Evolutionary conservation across 53 echinoderm and acorn worm genomes (phyloP).

Genomic region (Glandiceps talaboti): DNA sequence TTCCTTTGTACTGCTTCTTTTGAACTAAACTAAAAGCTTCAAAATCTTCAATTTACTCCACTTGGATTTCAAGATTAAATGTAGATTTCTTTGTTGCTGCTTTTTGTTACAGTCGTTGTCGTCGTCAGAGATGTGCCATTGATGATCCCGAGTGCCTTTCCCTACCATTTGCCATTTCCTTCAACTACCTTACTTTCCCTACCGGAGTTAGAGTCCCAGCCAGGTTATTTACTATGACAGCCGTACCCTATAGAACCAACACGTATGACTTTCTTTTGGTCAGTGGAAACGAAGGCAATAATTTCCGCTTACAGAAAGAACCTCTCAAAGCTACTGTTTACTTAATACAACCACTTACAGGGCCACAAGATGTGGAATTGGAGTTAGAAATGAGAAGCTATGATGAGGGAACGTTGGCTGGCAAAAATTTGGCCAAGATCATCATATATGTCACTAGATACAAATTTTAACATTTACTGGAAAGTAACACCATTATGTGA

Average conservation of each 20-base stretch:
- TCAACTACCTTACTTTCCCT: constrained; percentile 57
- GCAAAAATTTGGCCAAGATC: constrained; percentile 57
- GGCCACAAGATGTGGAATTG: constrained; percentile 52
- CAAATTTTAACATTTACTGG: background rate
- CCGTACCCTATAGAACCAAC: constrained; percentile 40
- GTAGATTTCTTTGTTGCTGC: background rate
- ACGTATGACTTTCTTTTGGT: constrained; percentile 45
- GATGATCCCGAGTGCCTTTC: constrained; percentile 36
- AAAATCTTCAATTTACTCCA: too few species aligned
- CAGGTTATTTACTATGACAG: constrained; percentile 48
- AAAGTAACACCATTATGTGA: too few species aligned
- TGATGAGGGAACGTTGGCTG: constrained; percentile 26
- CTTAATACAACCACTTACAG: constrained; percentile 35
- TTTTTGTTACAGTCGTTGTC: constrained; percentile 27
- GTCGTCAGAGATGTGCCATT: constrained; percentile 43
- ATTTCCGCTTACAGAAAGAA: constrained; percentile 35
- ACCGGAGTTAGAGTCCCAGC: constrained; percentile 38
- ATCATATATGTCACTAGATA: constrained; percentile 43
- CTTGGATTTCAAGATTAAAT: too few species aligned
- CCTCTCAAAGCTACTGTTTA: constrained; percentile 37
- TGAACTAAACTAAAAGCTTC: too few species aligned
- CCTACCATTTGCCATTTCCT: constrained; percentile 55
- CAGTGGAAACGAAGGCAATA: constrained; percentile 35
- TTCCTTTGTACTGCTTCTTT: too few species aligned
- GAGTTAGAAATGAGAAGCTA: constrained; percentile 58